Percentiles rank a stretch among this genome's conserved stretches.
These are phyloP conservation scores for Nyctibius bracteatus DNA, from an alignment of 2,113 vertebrate genomes.

Conservation along the genomic window DNA sequence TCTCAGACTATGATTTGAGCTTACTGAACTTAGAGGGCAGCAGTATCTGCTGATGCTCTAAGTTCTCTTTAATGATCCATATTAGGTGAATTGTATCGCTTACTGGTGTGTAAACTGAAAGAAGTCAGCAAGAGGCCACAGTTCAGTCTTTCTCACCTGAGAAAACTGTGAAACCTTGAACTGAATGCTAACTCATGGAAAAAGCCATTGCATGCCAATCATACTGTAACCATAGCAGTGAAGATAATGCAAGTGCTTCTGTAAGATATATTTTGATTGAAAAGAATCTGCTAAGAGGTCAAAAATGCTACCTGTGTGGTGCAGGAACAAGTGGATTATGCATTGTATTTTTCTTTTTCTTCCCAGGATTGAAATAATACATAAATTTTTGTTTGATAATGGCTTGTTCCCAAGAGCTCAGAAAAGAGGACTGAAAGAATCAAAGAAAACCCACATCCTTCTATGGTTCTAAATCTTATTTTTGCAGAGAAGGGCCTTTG, in stretches of 20 bases:
- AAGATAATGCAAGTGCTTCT: background rate
- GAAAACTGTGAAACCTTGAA: background rate
- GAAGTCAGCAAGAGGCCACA: background rate
- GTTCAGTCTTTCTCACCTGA: background rate
- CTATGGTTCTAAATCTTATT: background rate
- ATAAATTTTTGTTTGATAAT: background rate
- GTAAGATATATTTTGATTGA: background rate
- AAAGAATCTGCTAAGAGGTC: background rate
- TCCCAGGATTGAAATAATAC: background rate
- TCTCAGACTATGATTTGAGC: background rate
- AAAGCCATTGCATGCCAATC: background rate
- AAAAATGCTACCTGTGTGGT: background rate
- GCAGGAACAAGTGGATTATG: background rate
- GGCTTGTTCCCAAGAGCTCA: background rate
- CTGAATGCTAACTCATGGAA: background rate
- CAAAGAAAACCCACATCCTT: background rate
- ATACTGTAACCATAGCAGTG: fast-evolving
- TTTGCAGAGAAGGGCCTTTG: background rate
- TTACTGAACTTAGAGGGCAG: background rate
- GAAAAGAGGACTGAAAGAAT: background rate
- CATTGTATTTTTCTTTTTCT: background rate
- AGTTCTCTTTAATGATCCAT: background rate
- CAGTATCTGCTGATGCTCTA: background rate
- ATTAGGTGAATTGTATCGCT: background rate
- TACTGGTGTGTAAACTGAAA: background rate